Percentiles rank a stretch among this genome's conserved stretches.
These are phyloP conservation scores for Parambassis ranga DNA, from an alignment of 2,797 vertebrate genomes.

Conservation along the genomic window DNA sequence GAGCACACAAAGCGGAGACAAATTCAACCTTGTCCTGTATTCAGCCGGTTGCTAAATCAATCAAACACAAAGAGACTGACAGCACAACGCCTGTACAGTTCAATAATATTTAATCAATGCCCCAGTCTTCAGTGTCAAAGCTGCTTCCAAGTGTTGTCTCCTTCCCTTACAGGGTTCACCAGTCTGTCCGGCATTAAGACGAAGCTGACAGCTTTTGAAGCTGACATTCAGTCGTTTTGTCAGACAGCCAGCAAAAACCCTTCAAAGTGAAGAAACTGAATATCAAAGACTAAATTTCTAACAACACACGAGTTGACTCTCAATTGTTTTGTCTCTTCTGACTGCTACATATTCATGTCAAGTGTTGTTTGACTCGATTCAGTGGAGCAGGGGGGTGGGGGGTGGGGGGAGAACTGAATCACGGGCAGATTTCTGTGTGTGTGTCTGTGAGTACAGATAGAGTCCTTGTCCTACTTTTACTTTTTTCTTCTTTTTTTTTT, in stretches of 20 bases:
- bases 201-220: conserved; percentile 30
- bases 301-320: conserved; percentile 55
- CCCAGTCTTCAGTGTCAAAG: conserved; percentile 52
- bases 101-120: conserved; percentile 74
- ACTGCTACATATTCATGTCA: conserved; percentile 76
- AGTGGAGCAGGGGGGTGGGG: conserved; percentile 51
- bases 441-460: conserved; percentile 17
- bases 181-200: conserved; percentile 21
- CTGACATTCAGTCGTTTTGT: conserved; percentile 25
- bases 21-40: conserved; percentile 30
- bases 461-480: conserved; percentile 43
- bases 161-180: conserved; percentile 28
- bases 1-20: conserved; percentile 34
- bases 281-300: conserved; percentile 60
- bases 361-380: conserved; percentile 67
- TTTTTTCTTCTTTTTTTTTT: not conserved
- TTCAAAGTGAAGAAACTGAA: conserved; percentile 53
- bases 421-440: conserved; percentile 27
- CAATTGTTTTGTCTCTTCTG: conserved; percentile 62
- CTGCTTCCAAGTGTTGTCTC: conserved; percentile 40
- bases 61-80: conserved; percentile 66
- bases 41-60: conserved; percentile 52
- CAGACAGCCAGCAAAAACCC: conserved; percentile 43
- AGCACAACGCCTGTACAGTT: conserved; percentile 47
- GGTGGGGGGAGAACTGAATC: conserved; percentile 50